Base-by-base conservation (phyloP, 2,113 vertebrate genomes). In the Pelodiscus sinensis region DNA sequence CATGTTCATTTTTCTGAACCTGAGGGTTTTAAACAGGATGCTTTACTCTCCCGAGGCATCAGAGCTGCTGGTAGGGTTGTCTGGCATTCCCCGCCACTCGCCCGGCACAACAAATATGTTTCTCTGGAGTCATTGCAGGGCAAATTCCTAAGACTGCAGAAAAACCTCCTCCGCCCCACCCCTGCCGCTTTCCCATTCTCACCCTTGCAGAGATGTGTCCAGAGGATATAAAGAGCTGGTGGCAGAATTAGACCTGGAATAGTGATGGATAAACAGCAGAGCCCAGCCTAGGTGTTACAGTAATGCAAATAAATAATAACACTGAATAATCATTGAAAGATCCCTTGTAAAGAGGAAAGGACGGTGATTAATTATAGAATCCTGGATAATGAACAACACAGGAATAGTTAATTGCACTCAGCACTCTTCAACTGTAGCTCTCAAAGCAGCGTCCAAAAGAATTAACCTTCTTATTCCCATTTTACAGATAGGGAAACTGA, bases 401-500 rank as follows among this genome's bases (percentile, higher is more conserved):
- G 73, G 73, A 25, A 25, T 86, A 24, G 6, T 1, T 8, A 1
- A 27, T 50, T 18, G 18, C 14, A 31, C 25, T 87, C 52, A 81
- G 73, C 6, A 77, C 73, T 77, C 73, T 77, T 25, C 73, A 50
- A 13, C 31, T 3, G 1, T 51, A 71, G 65, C 2, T 71, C 65
- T 71, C 9, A 71, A 71, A 71, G n/a, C 65, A 16, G 31, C 21
- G 10, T 6, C 2, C 0, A 0, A 50, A 79, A 57, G 15, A 21
- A 31, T 21, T 54, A 16, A 52, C 9, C 25, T 79, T 83, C 18
- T 86, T 78, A 88, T 3, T 2, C 4, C 4, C n/a, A 0, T 65
- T 90, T 81, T 87, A 56, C 60, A 57, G 8, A 15, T 18, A 13
- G 79, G 79, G 79, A 96, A 96, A 96, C 84, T 82, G 94, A 92